Evolutionary conservation across 1,140 invertebrate genomes (phyloP), one percentile per base, ranked within the genome.

Genomic region (Zelostemma sp.): DNA sequence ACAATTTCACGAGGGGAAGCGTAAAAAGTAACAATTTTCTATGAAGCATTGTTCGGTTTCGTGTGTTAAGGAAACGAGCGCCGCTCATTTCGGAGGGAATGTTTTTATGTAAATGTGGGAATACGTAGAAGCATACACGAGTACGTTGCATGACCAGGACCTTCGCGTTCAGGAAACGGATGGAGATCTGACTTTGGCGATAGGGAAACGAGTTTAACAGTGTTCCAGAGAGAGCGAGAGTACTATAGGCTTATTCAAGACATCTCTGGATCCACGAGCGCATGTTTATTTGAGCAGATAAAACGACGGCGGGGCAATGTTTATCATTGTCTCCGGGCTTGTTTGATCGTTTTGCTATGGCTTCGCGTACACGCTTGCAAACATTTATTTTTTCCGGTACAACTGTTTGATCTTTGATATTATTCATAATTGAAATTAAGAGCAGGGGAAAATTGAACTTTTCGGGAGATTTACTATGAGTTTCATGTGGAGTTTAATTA

Each of bases 181-280:
- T 64, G 60, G 56, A 56, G 67, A 64, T 73, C 18, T 62, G 40
- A 50, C 48, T 49, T 35, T 35, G 56, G 59, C 47, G 68, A 74
- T 74, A 74, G 70, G 62, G 61, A 50, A 67, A 65, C 53, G 53
- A 41, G 47, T 31, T 31, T 21, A 48, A 40, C 58, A 40, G 49
- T 59, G 55, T 46, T 12, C 28, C 28, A 43, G 46, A 68, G 57
- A 9, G 46, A 61, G 54, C 57, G 28, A 61, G 41, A 65, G 53
- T 6, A 55, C 12, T 14, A n/a, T 28, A 3, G 6, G 35, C 60
- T 60, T 60, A 59, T 55, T 55, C 48, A 54, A 60, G 63, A 53
- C 49, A 54, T 50, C 35, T 68, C 43, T 57, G 38, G 47, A 51
- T 35, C 53, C 16, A 47, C 50, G 11, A 53, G 53, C 21, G 45